A percentile compares a stretch with the other conserved stretches of the same genome.
Evolutionary conservation across 2,797 vertebrate species (phyloP).

Genomic region (Diplodus puntazzo): DNA sequence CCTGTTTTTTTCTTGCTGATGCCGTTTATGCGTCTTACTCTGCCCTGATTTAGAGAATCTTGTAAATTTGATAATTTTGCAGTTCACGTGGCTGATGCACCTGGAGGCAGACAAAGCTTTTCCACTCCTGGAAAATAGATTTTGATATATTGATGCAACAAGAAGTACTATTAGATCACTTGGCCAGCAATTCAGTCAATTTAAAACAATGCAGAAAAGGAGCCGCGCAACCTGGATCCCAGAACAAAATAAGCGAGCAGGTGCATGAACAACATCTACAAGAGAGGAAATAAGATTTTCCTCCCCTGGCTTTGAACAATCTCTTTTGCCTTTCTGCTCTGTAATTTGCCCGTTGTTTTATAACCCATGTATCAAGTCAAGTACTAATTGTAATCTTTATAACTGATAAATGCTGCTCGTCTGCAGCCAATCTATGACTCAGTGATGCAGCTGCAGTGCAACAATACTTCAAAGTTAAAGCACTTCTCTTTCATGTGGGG

Average conservation of each 20-base stretch:
- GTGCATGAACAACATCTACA: neutral
- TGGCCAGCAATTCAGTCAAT: neutral
- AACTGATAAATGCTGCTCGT: neutral
- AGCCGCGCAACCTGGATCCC: neutral
- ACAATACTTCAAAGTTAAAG: constrained; percentile 45
- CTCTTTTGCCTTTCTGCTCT: constrained; percentile 2
- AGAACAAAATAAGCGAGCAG: neutral
- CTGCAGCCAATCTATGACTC: constrained; percentile 11
- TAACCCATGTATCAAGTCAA: constrained; percentile 18
- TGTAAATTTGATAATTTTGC: neutral
- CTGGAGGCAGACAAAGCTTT: neutral
- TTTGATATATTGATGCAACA: neutral
- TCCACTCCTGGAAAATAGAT: neutral
- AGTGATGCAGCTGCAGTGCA: constrained; percentile 38
- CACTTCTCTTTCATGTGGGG: constrained; percentile 45
- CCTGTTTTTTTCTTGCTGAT: neutral
- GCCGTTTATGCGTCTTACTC: neutral
- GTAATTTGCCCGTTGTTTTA: neutral
- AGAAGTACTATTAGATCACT: neutral
- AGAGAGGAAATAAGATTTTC: neutral
- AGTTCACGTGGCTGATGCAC: neutral
- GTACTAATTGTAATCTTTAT: neutral
- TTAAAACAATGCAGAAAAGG: neutral
- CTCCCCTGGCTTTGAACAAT: neutral
- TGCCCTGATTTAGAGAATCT: neutral